phyloP scores from a whole-genome alignment of 2,888 invertebrate species.

The Bhutanitis thaidina region DNA sequence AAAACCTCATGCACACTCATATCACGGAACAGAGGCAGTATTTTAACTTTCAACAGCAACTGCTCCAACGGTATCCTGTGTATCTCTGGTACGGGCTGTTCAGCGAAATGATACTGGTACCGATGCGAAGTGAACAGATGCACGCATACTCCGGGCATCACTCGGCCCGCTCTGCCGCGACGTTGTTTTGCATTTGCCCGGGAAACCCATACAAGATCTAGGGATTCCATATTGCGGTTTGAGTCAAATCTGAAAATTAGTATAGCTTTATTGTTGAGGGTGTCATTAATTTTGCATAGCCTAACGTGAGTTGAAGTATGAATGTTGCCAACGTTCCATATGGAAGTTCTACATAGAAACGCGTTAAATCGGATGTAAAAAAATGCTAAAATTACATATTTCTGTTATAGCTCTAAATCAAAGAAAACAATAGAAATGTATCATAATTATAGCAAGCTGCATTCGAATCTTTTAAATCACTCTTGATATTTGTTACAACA shows the following conservation, averaged over 20 bases:
- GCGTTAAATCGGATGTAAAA: too few relatives aligned
- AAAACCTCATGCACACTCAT: conserved; percentile 76
- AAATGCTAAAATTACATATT: too few relatives aligned
- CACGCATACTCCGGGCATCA: conserved; percentile 91
- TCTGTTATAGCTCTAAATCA: too few relatives aligned
- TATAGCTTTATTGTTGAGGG: too few relatives aligned
- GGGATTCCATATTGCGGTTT: conserved; percentile 91
- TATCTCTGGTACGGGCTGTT: conserved; percentile 93
- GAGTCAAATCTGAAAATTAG: conserved; percentile 83
- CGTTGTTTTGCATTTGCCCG: conserved; percentile 94
- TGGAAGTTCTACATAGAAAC: too few relatives aligned
- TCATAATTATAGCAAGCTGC: too few relatives aligned
- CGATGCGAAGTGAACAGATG: conserved; percentile 91
- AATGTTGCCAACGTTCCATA: too few relatives aligned
- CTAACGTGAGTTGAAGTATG: too few relatives aligned
- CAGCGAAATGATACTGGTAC: conserved; percentile 82
- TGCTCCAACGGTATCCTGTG: conserved; percentile 93
- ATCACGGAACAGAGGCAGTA: conserved; percentile 75
- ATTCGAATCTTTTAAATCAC: too few relatives aligned
- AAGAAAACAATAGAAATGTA: too few relatives aligned
- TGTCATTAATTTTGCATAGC: too few relatives aligned
- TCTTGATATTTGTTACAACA: too few relatives aligned
- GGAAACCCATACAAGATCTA: conserved; percentile 94
- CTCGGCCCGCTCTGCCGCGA: conserved; percentile 94
- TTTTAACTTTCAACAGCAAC: conserved; percentile 86